Evolutionary conservation across 2,797 vertebrate species (phyloP), one percentile per base, ranked within the genome.

Genomic region (Hippoglossus hippoglossus): DNA sequence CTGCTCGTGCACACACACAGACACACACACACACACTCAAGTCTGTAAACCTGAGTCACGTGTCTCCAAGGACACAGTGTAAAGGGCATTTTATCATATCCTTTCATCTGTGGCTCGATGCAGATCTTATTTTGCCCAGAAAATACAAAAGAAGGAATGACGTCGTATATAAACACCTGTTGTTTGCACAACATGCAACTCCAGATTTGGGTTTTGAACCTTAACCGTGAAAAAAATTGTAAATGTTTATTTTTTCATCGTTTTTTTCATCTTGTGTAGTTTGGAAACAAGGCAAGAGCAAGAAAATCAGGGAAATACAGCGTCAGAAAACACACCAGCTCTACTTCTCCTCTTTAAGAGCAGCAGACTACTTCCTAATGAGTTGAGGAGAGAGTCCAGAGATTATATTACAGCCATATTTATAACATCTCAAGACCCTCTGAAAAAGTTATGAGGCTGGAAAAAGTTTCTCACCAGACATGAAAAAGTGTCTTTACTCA

Each of bases 21-120:
- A 46, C 61, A 25, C 60, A 44, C 41, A 44, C 13, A 16, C 41
- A 44, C 41, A 44, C 15, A 13, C 41, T 13, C 70, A 11, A 18
- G 24, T 26, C 22, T 25, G 52, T 28, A 60, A 51, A 44, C 56
- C 26, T 18, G 58, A 75, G 51, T 74, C 69, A 25, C 58, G 39
- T 36, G 59, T 83, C 89, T 86, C 87, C 15, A 26, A 71, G 79
- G 86, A 84, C 46, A n/a, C 19, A 63, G 60, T 68, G 67, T 6
- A 58, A 89, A 90, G 82, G 85, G 69, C 81, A 86, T 70, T 87
- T 81, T 78, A 86, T 74, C 79, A 84, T 79, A 77, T 79, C 46
- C 65, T 77, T 81, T 83, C 65, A 82, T 82, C 80, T 71, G 59
- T 59, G 59, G 58, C 44, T 71, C 49, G 26, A 77, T 85, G 61